phyloP scores from a whole-genome alignment of 2,113 vertebrate genomes.

The Elephas maximus region DNA sequence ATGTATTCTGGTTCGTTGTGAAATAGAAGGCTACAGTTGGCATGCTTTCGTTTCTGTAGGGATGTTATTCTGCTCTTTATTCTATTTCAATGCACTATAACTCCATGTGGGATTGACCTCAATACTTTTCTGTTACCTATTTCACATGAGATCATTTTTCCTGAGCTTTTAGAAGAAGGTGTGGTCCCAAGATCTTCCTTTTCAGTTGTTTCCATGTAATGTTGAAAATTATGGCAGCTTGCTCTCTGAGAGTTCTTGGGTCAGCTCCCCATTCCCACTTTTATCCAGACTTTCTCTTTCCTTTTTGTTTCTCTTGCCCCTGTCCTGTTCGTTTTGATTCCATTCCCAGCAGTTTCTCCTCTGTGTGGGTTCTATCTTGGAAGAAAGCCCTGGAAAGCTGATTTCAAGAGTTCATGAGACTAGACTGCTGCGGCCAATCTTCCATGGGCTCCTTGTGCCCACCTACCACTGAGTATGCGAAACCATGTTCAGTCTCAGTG shows the following conservation, averaged over 20 bases:
- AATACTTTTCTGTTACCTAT: background rate
- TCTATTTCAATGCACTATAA: background rate
- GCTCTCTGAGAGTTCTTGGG: background rate
- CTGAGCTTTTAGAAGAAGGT: background rate
- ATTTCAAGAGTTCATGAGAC: background rate
- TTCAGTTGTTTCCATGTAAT: background rate
- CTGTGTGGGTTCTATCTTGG: background rate
- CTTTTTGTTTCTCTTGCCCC: background rate
- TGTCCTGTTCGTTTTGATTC: background rate
- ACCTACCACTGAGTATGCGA: background rate
- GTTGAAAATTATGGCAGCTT: background rate
- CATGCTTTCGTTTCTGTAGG: background rate
- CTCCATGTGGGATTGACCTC: background rate
- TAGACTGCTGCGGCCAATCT: fast-evolving
- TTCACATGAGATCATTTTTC: background rate
- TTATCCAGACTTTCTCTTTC: background rate
- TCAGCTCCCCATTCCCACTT: background rate
- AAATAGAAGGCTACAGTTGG: background rate
- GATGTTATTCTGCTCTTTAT: background rate
- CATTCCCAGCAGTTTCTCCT: background rate
- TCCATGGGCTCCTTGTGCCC: background rate
- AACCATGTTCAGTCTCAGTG: background rate
- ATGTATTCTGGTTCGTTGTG: background rate
- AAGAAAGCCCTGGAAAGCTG: background rate
- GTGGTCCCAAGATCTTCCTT: background rate